Base-by-base conservation (phyloP, 2,888 invertebrate genomes). In the Thalpophila matura region DNA sequence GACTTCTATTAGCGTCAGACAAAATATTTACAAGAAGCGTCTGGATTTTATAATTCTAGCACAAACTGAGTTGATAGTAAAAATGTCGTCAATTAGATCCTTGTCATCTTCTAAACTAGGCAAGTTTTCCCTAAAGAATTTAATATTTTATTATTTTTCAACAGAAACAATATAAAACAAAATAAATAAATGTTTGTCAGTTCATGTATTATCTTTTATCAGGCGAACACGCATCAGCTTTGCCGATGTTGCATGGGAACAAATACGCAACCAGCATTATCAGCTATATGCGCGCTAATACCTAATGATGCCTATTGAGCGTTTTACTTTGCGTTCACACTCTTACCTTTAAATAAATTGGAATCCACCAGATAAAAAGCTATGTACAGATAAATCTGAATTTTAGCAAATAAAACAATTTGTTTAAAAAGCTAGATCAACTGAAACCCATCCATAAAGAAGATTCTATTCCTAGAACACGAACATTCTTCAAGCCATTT, bases 121-220 rank as follows among this genome's bases (percentile, higher is more conserved):
- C 51, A 60, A 46, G 38, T 55, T 46, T 68, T 61, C 55, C 24
- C 53, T 45, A 40, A 18, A 60, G 61, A 62, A 49, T 60, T 56
- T 49, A 31, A 58, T 43, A 50, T 35, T 66, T 57, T 65, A 57
- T 57, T 66, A 66, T 57, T 66, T 57, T 43, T 65, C 43, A 31
- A 50, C 27, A 65, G 63, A 57, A 26, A 65, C 27, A 18, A 46
- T 35, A 65, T 49, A 57, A 65, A n/a, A n/a, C n/a, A n/a, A 65
- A 65, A 66, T 50, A 66, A 65, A 66, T 45, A 57, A 50, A 66
- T 29, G 1, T 18, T 27, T 33, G 55, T 64, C 64, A 63, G 62
- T 62, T 63, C 9, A 18, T 9, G 3, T 35, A 3, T 6, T 1
- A 61, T 27, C 9, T 40, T 33, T 16, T 1, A 26, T 26, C 14